These are phyloP conservation scores for Triplophysa bombifrons DNA, from an alignment of 2,797 vertebrate genomes.

Conservation along the genomic window DNA sequence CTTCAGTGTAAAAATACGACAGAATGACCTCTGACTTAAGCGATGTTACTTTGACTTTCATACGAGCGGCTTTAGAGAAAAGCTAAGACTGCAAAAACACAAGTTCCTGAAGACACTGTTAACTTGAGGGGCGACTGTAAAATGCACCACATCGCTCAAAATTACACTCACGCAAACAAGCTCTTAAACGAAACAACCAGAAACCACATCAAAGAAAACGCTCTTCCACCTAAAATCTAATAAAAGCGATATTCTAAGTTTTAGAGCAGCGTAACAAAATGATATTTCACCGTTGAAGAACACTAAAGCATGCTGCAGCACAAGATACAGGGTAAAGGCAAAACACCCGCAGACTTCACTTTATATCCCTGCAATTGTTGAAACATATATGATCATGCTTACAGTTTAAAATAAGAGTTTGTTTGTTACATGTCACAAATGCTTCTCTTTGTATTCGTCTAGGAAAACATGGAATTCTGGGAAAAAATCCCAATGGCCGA, in stretches of 20 bases:
- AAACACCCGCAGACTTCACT: neutral
- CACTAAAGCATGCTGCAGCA: slow-evolving; percentile 21
- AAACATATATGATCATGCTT: neutral
- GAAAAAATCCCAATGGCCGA: slow-evolving; percentile 31
- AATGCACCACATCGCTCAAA: neutral
- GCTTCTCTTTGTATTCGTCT: neutral
- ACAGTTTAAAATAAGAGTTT: neutral
- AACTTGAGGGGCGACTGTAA: neutral
- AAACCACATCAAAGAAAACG: neutral
- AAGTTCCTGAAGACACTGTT: neutral
- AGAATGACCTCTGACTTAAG: neutral
- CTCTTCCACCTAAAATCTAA: neutral
- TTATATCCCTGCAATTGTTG: neutral
- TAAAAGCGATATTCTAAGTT: neutral
- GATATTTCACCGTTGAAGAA: slow-evolving; percentile 39
- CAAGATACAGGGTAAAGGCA: slow-evolving; percentile 32
- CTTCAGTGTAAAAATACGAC: neutral
- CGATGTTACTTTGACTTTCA: neutral
- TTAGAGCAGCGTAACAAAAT: slow-evolving; percentile 28
- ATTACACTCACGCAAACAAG: slow-evolving; percentile 4
- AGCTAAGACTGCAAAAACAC: neutral
- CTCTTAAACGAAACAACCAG: neutral
- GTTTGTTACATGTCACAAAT: slow-evolving; percentile 3
- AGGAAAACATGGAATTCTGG: slow-evolving; percentile 21
- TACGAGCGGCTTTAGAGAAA: slow-evolving; percentile 1